Conservation (phyloP, 2,113 vertebrate species). For the Nannobrachium achirus region DNA sequence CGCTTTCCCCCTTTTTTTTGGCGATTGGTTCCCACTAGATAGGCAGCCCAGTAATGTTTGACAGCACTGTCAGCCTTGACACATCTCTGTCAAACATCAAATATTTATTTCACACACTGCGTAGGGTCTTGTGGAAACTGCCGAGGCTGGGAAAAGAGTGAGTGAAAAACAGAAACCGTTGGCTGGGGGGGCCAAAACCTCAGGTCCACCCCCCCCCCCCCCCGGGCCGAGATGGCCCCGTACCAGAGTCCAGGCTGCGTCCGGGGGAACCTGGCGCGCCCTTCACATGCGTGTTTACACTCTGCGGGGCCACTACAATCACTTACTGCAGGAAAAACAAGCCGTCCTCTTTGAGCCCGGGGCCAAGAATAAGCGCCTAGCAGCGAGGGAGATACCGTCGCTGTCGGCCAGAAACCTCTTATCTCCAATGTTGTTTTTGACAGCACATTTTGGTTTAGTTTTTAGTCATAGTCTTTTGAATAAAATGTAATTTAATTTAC, state of each 20-base stretch:
- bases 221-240: constrained; percentile 56
- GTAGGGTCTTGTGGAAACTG: too few relatives aligned
- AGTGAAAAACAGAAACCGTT: constrained; percentile 54
- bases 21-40: too few relatives aligned
- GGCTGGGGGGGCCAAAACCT: constrained; percentile 32
- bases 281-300: constrained; percentile 71
- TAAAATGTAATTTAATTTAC: too few relatives aligned
- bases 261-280: constrained; percentile 43
- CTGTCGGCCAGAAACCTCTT: too few relatives aligned
- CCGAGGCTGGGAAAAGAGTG: constrained; percentile 43
- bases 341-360: constrained; percentile 64
- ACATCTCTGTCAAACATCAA: too few relatives aligned
- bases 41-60: too few relatives aligned
- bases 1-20: too few relatives aligned
- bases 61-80: too few relatives aligned
- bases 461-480: too few relatives aligned
- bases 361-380: constrained; percentile 74
- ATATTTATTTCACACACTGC: too few relatives aligned
- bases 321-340: constrained; percentile 77
- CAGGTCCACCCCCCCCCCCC: constrained; percentile 59
- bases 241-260: constrained; percentile 43
- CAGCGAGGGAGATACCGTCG: constrained; percentile 40
- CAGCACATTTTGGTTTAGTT: too few relatives aligned
- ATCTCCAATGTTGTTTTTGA: too few relatives aligned
- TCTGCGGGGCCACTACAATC: constrained; percentile 70